These are phyloP conservation scores for Andricus quercusramuli DNA, from an alignment of 2,888 invertebrate species.

Conservation along the genomic window DNA sequence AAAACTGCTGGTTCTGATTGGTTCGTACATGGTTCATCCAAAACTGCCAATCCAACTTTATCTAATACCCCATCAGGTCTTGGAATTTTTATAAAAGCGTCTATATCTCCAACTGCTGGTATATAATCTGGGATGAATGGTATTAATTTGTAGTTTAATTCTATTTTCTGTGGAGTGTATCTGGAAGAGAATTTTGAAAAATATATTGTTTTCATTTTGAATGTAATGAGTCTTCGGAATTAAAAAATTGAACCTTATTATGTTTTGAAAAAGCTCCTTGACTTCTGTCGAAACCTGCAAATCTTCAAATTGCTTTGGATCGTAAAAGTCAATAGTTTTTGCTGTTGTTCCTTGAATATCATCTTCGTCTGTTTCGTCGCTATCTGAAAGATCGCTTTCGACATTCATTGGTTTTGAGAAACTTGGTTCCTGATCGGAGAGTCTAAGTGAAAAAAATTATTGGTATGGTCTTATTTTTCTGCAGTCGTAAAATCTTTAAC, in stretches of 20 bases:
- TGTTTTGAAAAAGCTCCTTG: constrained; percentile 95
- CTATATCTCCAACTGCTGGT: constrained; percentile 98
- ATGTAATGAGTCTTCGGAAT: not conserved
- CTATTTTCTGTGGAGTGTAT: constrained; percentile 95
- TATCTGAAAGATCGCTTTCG: constrained; percentile 72
- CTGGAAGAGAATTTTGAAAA: constrained; percentile 78
- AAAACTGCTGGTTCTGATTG: constrained; percentile 98
- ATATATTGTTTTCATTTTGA: not conserved
- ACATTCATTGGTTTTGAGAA: constrained; percentile 61
- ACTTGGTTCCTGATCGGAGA: constrained; percentile 4
- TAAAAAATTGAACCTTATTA: constrained; percentile 84
- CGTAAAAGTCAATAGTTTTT: constrained; percentile 80
- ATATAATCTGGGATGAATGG: constrained; percentile 98
- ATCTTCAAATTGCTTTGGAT: constrained; percentile 91
- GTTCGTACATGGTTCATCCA: constrained; percentile 96
- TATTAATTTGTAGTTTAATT: constrained; percentile 92
- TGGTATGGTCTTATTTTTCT: too few species aligned
- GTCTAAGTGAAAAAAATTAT: not conserved
- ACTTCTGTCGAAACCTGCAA: constrained; percentile 90
- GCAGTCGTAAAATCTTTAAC: too few species aligned
- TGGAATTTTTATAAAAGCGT: constrained; percentile 96
- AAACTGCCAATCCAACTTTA: constrained; percentile 86
- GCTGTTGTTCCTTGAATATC: constrained; percentile 64
- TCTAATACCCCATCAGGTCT: constrained; percentile 87
- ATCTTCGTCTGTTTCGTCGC: constrained; percentile 74